These are phyloP conservation scores for Forbesichthys agassizii DNA, from an alignment of 2,113 vertebrate species.

Conservation along the genomic window DNA sequence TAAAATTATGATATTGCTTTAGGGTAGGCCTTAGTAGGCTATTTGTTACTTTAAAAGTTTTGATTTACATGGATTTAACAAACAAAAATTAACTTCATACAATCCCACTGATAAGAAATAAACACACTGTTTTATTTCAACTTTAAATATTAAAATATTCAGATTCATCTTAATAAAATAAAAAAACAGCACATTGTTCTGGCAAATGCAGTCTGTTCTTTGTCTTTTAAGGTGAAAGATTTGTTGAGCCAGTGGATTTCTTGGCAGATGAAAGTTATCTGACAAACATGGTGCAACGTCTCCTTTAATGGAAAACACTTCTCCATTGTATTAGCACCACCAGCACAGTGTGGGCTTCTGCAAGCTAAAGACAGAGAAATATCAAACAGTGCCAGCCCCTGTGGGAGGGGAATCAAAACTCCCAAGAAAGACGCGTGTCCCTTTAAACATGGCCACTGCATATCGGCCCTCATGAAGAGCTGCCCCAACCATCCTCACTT, in stretches of 20 bases:
- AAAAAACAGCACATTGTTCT: neutral
- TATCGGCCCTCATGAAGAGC: neutral
- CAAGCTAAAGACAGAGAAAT: too few species aligned
- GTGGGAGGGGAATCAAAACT: too few species aligned
- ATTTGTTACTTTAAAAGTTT: conserved; percentile 7
- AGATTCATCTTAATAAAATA: neutral
- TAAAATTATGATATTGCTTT: neutral
- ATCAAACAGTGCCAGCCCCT: too few species aligned
- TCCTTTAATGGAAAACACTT: too few species aligned
- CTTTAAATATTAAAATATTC: conserved; percentile 14
- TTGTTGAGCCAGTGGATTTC: neutral
- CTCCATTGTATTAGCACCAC: too few species aligned
- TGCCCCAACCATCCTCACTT: neutral
- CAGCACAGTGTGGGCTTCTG: too few species aligned
- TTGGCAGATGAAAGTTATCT: neutral
- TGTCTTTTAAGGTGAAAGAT: neutral
- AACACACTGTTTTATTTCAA: neutral
- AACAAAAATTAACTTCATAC: conserved; percentile 25
- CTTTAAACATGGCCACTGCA: neutral
- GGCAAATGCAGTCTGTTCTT: too few species aligned
- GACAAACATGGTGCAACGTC: too few species aligned
- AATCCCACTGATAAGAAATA: conserved; percentile 20
- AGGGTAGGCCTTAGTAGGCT: neutral
- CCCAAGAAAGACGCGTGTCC: neutral
- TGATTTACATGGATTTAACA: conserved; percentile 21